Conservation (phyloP, 2,888 invertebrate genomes). For the Amorpha juglandis region DNA sequence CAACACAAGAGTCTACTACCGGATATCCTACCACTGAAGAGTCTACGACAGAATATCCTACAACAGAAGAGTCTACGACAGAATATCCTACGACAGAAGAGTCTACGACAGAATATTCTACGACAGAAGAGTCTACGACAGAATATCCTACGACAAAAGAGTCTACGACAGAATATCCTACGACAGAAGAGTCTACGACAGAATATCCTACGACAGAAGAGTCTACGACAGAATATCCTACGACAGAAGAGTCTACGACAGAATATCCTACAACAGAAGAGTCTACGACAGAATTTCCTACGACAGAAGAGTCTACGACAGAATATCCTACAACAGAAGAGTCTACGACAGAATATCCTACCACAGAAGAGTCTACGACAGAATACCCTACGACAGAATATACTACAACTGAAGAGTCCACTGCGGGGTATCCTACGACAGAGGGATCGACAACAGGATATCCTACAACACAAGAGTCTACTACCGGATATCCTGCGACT, state of each 20-base stretch:
- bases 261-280: constrained; percentile 21
- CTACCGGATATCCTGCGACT: background rate
- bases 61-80: background rate
- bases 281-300: constrained; percentile 28
- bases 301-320: background rate
- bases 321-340: no score
- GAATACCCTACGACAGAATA: no score
- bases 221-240: background rate
- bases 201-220: background rate
- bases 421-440: background rate
- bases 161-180: background rate
- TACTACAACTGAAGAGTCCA: no score
- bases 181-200: background rate
- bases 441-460: background rate
- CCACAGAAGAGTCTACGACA: no score
- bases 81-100: background rate
- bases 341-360: no score
- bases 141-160: background rate
- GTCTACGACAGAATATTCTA: background rate
- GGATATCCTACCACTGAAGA: background rate
- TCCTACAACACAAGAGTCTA: background rate
- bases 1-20: background rate
- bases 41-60: background rate
- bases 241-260: constrained; percentile 25
- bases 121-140: background rate